These are phyloP conservation scores for Poeciliopsis gracilis DNA, from an alignment of 2,797 vertebrate species.

Conservation along the genomic window DNA sequence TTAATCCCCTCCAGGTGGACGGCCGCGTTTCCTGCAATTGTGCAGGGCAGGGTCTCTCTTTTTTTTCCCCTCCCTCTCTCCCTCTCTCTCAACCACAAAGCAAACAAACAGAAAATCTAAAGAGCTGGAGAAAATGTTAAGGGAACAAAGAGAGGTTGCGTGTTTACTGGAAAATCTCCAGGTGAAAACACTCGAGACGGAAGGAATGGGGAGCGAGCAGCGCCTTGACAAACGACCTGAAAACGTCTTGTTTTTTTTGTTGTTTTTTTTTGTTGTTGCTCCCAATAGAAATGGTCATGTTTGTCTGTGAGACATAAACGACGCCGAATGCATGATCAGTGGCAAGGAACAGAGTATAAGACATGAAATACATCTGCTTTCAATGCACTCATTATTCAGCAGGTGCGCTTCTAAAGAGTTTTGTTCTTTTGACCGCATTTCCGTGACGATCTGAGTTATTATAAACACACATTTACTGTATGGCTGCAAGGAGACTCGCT, in stretches of 20 bases:
- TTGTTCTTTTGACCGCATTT: not conserved
- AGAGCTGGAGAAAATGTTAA: not conserved
- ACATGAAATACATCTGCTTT: not conserved
- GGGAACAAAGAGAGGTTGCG: not conserved
- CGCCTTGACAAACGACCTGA: not conserved
- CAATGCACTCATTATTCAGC: not conserved
- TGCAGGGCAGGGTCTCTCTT: not conserved
- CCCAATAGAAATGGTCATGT: not conserved
- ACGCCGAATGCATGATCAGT: not conserved
- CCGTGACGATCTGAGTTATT: not conserved
- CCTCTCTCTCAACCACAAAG: no score
- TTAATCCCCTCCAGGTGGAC: not conserved
- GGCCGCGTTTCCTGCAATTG: not conserved
- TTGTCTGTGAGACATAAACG: not conserved
- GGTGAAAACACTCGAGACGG: not conserved
- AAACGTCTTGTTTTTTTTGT: not conserved
- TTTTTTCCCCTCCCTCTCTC: no score
- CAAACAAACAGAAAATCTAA: no score
- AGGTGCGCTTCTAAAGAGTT: not conserved
- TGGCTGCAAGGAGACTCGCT: not conserved
- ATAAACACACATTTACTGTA: not conserved
- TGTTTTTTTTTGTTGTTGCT: no score
- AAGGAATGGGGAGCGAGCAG: slow-evolving; percentile 2
- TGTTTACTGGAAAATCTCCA: not conserved
- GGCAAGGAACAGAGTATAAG: not conserved